Evolutionary conservation across 2,888 invertebrate genomes (phyloP).

Genomic region (Linyphia triangularis): DNA sequence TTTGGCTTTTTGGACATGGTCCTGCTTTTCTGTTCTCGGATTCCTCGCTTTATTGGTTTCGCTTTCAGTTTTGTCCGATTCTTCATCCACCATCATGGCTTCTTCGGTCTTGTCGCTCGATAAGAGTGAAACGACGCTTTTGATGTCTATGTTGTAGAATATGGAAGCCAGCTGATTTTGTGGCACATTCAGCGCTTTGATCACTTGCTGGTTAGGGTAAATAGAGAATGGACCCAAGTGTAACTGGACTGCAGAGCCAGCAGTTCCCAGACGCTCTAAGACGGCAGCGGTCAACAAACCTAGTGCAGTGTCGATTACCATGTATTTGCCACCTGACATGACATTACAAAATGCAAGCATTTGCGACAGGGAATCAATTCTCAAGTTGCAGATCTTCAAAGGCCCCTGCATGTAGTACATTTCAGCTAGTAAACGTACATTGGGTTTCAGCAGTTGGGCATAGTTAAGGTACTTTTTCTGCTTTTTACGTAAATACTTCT

Average conservation of each 20-base stretch:
- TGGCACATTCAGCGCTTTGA: conserved; percentile 89
- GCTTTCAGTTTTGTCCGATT: background rate
- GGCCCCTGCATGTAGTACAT: conserved; percentile 91
- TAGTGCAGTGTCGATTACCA: conserved; percentile 86
- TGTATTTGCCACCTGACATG: conserved; percentile 82
- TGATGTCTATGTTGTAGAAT: conserved; percentile 81
- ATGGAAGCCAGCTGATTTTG: conserved; percentile 86
- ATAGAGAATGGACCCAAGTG: conserved; percentile 77
- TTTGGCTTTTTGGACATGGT: conserved; percentile 73
- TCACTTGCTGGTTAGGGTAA: conserved; percentile 82
- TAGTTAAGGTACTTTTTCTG: conserved; percentile 94
- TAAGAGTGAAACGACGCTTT: conserved; percentile 31
- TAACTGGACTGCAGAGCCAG: conserved; percentile 81
- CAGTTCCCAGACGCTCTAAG: conserved; percentile 86
- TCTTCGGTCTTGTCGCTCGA: background rate
- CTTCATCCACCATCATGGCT: background rate
- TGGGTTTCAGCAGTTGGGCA: conserved; percentile 89
- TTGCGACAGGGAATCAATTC: conserved; percentile 93
- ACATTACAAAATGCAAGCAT: conserved; percentile 90
- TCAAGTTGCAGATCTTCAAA: conserved; percentile 83
- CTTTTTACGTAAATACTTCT: conserved; percentile 96
- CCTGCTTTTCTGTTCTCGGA: conserved; percentile 25
- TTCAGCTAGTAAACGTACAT: conserved; percentile 89
- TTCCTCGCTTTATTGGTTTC: background rate
- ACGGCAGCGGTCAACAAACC: conserved; percentile 91